Evolutionary conservation across 2,888 invertebrate species (phyloP).

Genomic region (Osmoderma eremita): DNA sequence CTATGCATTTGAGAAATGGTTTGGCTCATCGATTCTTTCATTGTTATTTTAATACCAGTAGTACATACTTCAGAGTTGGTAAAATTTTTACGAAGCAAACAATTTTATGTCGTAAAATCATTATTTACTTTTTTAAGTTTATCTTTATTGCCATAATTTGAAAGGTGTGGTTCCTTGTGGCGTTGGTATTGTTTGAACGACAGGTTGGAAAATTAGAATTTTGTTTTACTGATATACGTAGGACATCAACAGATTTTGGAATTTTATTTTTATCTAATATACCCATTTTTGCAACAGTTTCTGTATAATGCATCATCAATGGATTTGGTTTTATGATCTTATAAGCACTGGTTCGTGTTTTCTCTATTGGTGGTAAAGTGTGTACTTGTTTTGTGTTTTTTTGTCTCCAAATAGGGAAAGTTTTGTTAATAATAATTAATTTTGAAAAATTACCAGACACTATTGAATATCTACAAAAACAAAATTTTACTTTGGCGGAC

Average conservation of each 20-base stretch:
- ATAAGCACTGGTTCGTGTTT: conserved; percentile 44
- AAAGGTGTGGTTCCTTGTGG: background rate
- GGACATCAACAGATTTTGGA: conserved; percentile 25
- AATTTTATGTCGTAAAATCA: background rate
- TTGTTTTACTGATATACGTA: conserved; percentile 11
- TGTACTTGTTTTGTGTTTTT: too few relatives aligned
- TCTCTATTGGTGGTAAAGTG: conserved; percentile 22
- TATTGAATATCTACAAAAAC: too few relatives aligned
- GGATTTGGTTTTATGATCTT: conserved; percentile 54
- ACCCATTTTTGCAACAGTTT: conserved; percentile 43
- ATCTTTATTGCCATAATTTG: background rate
- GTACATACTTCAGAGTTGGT: background rate
- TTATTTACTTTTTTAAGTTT: background rate
- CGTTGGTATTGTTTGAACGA: too few relatives aligned
- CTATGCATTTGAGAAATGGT: conserved; percentile 3
- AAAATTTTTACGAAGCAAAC: background rate
- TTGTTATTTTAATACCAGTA: background rate
- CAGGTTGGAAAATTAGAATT: background rate
- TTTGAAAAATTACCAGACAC: too few relatives aligned
- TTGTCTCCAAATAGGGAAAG: too few relatives aligned
- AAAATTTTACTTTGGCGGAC: too few relatives aligned
- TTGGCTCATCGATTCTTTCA: background rate
- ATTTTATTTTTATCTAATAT: conserved; percentile 18
- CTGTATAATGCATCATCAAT: conserved; percentile 48
- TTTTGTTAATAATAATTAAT: too few relatives aligned